A percentile compares a stretch with the other conserved stretches of the same genome.
Evolutionary conservation across 1,140 invertebrate species (phyloP).

Genomic region (Leguminivora glycinivorella): DNA sequence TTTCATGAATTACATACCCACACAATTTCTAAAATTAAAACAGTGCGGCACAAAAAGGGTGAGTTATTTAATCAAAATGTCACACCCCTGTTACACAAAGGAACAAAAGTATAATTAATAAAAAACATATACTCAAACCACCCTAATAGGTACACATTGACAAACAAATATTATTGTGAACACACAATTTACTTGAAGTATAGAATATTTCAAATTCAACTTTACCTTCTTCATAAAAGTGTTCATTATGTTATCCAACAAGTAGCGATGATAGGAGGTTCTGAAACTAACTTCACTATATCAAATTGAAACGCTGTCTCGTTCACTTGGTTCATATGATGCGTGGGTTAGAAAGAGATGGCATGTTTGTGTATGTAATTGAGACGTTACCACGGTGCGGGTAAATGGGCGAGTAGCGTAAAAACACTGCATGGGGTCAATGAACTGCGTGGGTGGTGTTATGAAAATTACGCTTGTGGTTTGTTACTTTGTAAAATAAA

Average conservation of each 20-base stretch:
- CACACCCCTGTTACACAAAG: conserved; percentile 9
- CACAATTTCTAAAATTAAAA: neutral
- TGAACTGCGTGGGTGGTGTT: neutral
- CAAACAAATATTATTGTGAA: neutral
- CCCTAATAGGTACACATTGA: neutral
- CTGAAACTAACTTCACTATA: neutral
- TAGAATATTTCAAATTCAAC: neutral
- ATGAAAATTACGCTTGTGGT: neutral
- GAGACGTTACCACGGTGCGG: neutral
- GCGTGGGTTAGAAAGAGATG: neutral
- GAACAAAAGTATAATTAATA: conserved; percentile 23
- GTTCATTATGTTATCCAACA: neutral
- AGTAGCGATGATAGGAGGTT: neutral
- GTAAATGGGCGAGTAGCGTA: conserved; percentile 1
- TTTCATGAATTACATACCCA: neutral
- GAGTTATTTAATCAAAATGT: conserved; percentile 25
- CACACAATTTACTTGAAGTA: neutral
- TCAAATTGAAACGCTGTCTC: neutral
- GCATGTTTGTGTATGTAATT: neutral
- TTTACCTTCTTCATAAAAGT: neutral
- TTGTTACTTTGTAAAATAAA: neutral
- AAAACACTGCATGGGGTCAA: neutral
- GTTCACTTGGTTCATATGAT: neutral
- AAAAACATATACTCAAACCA: conserved; percentile 4
- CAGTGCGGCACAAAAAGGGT: neutral